phyloP scores from a whole-genome alignment of 2,888 invertebrate genomes.

The Pristionchus maxplancki region DNA sequence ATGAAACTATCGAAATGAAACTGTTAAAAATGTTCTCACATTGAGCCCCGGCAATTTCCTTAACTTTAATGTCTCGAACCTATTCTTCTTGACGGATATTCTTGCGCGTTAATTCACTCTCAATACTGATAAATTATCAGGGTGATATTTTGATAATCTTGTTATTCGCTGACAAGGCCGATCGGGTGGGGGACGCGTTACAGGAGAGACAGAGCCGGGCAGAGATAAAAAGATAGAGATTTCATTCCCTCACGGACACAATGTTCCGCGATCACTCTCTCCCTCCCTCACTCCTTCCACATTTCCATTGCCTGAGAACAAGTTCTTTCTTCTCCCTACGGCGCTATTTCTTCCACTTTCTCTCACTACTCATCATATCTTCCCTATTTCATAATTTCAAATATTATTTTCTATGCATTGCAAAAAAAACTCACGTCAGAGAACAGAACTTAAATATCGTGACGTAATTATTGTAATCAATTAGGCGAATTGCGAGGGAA shows the following conservation, averaged over 20 bases:
- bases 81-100: too few species aligned
- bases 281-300: slow-evolving; percentile 8
- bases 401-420: not conserved
- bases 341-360: slow-evolving; percentile 9
- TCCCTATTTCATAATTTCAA: not conserved
- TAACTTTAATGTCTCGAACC: too few species aligned
- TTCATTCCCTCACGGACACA: not conserved
- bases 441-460: too few species aligned
- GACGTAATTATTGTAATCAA: too few species aligned
- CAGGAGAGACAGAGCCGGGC: not conserved
- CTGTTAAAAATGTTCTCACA: too few species aligned
- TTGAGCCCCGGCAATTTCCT: too few species aligned
- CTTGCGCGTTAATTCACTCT: too few species aligned
- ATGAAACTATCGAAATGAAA: too few species aligned
- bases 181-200: not conserved
- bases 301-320: slow-evolving; percentile 8
- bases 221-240: not conserved
- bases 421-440: too few species aligned
- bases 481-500: too few species aligned
- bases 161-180: not conserved
- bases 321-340: not conserved
- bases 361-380: not conserved
- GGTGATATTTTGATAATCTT: not conserved
- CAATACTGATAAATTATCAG: too few species aligned
- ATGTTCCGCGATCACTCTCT: slow-evolving; percentile 45